Base-by-base conservation (phyloP, 1,140 invertebrate species). In the Coelopa frigida region DNA sequence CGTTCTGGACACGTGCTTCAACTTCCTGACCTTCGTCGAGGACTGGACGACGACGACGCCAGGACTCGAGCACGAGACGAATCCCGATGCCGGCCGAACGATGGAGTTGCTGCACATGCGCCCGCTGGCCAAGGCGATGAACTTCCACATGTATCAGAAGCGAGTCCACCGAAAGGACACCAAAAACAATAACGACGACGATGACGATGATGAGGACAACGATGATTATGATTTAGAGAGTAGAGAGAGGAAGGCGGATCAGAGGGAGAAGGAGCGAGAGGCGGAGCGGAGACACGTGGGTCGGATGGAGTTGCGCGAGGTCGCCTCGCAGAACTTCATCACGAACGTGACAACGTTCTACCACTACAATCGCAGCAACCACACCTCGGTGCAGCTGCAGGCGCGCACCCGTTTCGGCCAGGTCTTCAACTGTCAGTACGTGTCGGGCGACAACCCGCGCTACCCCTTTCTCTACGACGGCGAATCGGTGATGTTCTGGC, bases 401-500 rank as follows among this genome's bases (percentile, higher is more conserved):
- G n/a, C n/a, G n/a, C 44, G 44, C 27, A 61, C 61, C 8, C 66
- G 64, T 42, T 68, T 68, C 11, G 65, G 65, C 0, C 50, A 66
- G 40, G 60, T 66, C 2, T 68, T 68, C 44, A 64, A 63, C 33
- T 68, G 65, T 26, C 65, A 68, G 48, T 68, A 58, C 32, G 62
- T 52, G 5, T 55, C 58, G 0, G 64, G 64, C 0, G 60, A 68
- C 1, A 68, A 68, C 46, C 39, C 55, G 1, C 27, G 63, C 0
- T 58, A 68, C 50, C 64, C 64, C 8, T 68, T 68, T 45, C 36
- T 65, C 2, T 68, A 67, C 10, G 63, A 68, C 15, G 65, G 61
- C 2, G 62, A 68, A 35, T 61, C 58, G 0, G 63, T 67, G 5
- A 69, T 69, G 66, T 69, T 60, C 36, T 69, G 67, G 67, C 56